These are phyloP conservation scores for Lordiphosa andalusiaca DNA, from an alignment of 2,888 invertebrate genomes.

Conservation along the genomic window DNA sequence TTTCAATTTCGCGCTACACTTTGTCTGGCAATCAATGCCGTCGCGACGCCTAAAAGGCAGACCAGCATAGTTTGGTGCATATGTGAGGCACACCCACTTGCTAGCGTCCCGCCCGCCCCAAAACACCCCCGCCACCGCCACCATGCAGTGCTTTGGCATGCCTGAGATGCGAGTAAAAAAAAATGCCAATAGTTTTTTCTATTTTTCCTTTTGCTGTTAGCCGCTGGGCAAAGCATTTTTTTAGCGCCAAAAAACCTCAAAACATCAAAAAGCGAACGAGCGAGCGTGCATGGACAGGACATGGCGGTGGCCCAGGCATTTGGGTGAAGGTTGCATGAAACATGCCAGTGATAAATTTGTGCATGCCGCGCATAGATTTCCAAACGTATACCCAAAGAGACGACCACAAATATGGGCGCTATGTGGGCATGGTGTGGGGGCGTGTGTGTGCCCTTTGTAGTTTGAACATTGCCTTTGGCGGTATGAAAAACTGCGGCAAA, in stretches of 20 bases:
- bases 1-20: slow-evolving; percentile 64
- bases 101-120: not conserved
- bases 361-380: slow-evolving; percentile 73
- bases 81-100: slow-evolving; percentile 28
- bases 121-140: not conserved
- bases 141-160: slow-evolving; percentile 29
- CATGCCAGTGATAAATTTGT: slow-evolving; percentile 72
- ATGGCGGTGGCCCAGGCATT: slow-evolving; percentile 47
- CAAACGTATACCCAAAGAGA: slow-evolving; percentile 40
- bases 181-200: slow-evolving; percentile 70
- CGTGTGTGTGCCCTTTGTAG: slow-evolving; percentile 28
- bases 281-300: slow-evolving; percentile 1
- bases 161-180: slow-evolving; percentile 40
- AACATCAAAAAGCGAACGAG: slow-evolving; percentile 67
- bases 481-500: slow-evolving; percentile 27
- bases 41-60: slow-evolving; percentile 37
- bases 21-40: slow-evolving; percentile 62
- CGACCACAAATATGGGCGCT: slow-evolving; percentile 60
- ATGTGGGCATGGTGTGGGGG: slow-evolving; percentile 42
- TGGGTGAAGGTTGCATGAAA: slow-evolving; percentile 69
- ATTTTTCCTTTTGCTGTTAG: slow-evolving; percentile 15
- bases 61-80: slow-evolving; percentile 35
- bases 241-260: slow-evolving; percentile 67
- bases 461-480: slow-evolving; percentile 11
- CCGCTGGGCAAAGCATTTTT: slow-evolving; percentile 65